Base-by-base conservation (phyloP, 1,140 invertebrate genomes). In the Leptinotarsa defecta region DNA sequence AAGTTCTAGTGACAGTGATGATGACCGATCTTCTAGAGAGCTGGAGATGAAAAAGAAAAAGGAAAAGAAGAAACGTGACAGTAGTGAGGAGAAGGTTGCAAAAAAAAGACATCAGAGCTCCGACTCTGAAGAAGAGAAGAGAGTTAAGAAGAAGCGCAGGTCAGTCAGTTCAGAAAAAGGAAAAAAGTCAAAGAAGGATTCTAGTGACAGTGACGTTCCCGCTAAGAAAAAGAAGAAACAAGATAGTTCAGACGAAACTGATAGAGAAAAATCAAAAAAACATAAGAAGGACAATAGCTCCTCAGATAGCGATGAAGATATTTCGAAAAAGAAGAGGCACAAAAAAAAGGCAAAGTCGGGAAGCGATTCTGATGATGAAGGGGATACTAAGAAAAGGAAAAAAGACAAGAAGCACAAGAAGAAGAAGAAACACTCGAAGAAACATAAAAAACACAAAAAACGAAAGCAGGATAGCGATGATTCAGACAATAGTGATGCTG, bases 361-460 rank as follows among this genome's bases (percentile, higher is more conserved):
- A 34, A 85, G 81, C 24, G 84, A 85, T 13, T 89, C 89, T 81
- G 91, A 92, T 68, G 91, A 91, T 70, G 92, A 93, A 81, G 87
- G 91, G 8, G 91, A 91, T 80, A 88, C 88, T 19, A 94, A 91
- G 83, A 91, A 90, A 81, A 90, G 90, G 79, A 92, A 92, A 76
- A 91, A 91, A 73, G 90, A 91, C 73, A 91, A 91, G 76, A 91
- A 91, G 80, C 91, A 92, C 75, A 91, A 91, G 75, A 91, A 92
- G 78, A 92, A 91, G 78, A 92, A 91, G 83, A 91, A 92, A 81
- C 90, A 91, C 77, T 83, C 83, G 15, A 92, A 92, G 86, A 91
- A 91, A 78, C 89, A 91, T 73, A 88, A 90, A 74, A 92, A 92
- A 81, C 89, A 90, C 78, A 91, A 91, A 80, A 92, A 92, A 83